These are phyloP conservation scores for Meda fulgida DNA, from an alignment of 2,797 vertebrate species.

Conservation along the genomic window DNA sequence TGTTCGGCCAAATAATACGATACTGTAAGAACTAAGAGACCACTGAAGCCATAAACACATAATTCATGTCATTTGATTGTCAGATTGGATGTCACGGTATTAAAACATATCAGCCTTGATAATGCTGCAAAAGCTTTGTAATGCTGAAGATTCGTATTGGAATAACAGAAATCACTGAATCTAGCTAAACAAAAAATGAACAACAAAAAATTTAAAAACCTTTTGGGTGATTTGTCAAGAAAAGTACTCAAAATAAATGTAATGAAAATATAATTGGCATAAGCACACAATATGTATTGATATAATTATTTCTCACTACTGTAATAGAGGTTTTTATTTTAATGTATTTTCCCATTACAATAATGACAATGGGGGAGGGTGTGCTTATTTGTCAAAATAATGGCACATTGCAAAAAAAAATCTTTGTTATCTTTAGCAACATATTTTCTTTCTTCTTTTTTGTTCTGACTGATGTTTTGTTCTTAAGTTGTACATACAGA, in stretches of 20 bases:
- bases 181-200: background rate
- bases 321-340: background rate
- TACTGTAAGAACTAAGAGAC: background rate
- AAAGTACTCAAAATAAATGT: constrained; percentile 52
- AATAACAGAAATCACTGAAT: background rate
- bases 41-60: constrained; percentile 32
- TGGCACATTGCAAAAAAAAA: background rate
- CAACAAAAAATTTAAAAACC: background rate
- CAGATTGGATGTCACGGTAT: constrained; percentile 73
- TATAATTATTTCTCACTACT: background rate
- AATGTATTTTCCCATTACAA: background rate
- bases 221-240: background rate
- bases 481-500: constrained; percentile 75
- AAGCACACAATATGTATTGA: background rate
- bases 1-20: constrained; percentile 25
- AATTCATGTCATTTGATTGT: constrained; percentile 59
- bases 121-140: constrained; percentile 71
- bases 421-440: background rate
- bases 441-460: background rate
- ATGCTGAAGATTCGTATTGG: constrained; percentile 21
- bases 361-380: background rate
- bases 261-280: constrained; percentile 27
- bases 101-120: constrained; percentile 76
- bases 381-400: constrained; percentile 1
- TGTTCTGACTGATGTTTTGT: constrained; percentile 46